These are phyloP conservation scores for Fregata magnificens DNA, from an alignment of 2,113 vertebrate genomes.

Conservation along the genomic window DNA sequence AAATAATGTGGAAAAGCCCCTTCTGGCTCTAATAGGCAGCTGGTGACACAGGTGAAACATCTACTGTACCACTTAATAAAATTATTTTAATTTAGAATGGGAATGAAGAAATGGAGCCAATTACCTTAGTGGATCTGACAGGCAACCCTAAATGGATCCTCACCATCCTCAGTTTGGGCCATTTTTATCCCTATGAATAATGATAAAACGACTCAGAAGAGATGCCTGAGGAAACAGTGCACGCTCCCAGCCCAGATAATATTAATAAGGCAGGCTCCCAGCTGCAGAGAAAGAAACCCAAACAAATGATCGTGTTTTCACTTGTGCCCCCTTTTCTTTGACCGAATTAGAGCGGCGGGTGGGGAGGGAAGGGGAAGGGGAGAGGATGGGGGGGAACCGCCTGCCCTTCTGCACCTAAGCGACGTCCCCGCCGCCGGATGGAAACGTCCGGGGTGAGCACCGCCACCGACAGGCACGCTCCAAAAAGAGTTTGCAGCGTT, in stretches of 20 bases:
- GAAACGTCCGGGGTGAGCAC: background rate
- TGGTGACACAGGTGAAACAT: slow-evolving; percentile 55
- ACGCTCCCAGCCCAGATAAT: background rate
- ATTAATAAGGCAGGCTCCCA: slow-evolving; percentile 52
- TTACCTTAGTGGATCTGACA: slow-evolving; percentile 59
- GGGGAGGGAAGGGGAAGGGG: background rate
- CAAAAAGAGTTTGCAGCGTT: background rate
- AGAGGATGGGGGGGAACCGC: accelerated
- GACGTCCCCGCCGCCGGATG: too few species aligned
- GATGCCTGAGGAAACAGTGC: slow-evolving; percentile 49
- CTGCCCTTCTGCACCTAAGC: background rate
- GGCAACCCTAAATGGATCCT: slow-evolving; percentile 50
- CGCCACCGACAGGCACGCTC: accelerated
- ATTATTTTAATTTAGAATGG: slow-evolving; percentile 62
- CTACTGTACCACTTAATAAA: slow-evolving; percentile 61
- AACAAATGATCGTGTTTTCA: background rate
- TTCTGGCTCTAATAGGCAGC: slow-evolving; percentile 63
- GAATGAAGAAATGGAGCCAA: slow-evolving; percentile 61
- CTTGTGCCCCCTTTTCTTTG: slow-evolving; percentile 18
- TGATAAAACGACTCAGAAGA: slow-evolving; percentile 62
- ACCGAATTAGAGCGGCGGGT: background rate
- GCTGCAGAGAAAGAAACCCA: background rate
- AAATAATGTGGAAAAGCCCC: slow-evolving; percentile 49
- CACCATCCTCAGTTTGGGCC: slow-evolving; percentile 7
- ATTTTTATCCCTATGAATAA: slow-evolving; percentile 56